Percentiles rank a stretch among this genome's conserved stretches.
Evolutionary conservation across 2,797 vertebrate genomes (phyloP).

Genomic region (Schizothorax lantsangensis): DNA sequence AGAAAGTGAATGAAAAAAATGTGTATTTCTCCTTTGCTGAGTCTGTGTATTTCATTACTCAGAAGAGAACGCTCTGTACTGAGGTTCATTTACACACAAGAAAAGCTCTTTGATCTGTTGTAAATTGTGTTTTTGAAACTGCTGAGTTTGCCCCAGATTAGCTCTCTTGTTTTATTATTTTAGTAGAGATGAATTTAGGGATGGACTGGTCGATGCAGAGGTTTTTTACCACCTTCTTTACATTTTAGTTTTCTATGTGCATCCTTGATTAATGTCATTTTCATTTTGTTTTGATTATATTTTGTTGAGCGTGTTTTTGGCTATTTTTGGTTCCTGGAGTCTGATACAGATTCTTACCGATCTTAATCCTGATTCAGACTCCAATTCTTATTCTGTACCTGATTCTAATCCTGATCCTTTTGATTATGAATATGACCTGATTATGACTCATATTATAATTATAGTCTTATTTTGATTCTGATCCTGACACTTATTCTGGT

Average conservation of each 20-base stretch:
- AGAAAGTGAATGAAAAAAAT: constrained; percentile 26
- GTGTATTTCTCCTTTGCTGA: constrained; percentile 62
- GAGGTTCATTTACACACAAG: constrained; percentile 41
- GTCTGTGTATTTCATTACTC: constrained; percentile 42
- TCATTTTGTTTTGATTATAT: constrained; percentile 6
- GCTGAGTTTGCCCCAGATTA: constrained; percentile 41
- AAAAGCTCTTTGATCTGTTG: constrained; percentile 36
- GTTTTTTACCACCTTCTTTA: not conserved
- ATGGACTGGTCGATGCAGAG: not conserved
- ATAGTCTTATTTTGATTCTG: not conserved
- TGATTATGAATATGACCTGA: not conserved
- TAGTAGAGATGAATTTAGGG: not conserved
- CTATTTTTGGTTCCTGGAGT: too few species aligned
- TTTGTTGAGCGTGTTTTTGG: not conserved
- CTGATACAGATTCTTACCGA: not conserved
- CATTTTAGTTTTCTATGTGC: not conserved
- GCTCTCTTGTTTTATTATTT: constrained; percentile 31
- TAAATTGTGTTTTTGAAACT: constrained; percentile 17
- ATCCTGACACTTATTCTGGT: too few species aligned
- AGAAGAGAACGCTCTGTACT: constrained; percentile 18
- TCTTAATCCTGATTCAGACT: constrained; percentile 7
- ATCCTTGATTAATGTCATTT: not conserved
- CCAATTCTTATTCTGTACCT: not conserved
- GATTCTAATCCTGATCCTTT: not conserved
- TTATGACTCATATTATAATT: not conserved